A percentile compares a stretch with the other conserved stretches of the same genome.
phyloP scores from a whole-genome alignment of 1,140 invertebrate species.

The Orius insidiosus region DNA sequence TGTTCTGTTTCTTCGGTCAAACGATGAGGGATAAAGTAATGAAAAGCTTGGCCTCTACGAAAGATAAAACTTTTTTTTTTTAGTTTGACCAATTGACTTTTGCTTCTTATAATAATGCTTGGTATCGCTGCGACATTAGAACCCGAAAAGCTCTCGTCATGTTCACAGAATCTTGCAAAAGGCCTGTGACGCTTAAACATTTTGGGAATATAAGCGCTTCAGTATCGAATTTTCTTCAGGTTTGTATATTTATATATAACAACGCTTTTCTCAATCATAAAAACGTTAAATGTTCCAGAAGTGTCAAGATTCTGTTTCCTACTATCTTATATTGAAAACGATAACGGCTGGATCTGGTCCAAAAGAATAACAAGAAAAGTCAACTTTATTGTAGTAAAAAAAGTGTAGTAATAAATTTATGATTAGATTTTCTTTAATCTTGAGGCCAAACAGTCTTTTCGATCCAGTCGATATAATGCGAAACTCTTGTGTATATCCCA shows the following conservation, averaged over 20 bases:
- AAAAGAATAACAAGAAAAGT: too few species aligned
- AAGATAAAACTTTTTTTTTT: not conserved
- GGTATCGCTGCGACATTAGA: conserved; percentile 4
- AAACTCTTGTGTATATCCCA: conserved; percentile 37
- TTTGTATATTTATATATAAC: not conserved
- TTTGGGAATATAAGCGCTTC: conserved; percentile 7
- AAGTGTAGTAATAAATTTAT: too few species aligned
- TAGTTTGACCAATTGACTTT: conserved; percentile 6
- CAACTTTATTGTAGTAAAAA: too few species aligned
- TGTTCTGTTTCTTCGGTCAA: conserved; percentile 15
- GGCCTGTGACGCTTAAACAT: not conserved
- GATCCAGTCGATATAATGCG: conserved; percentile 36
- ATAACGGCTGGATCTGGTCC: too few species aligned
- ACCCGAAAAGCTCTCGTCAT: conserved; percentile 2
- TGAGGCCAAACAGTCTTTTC: conserved; percentile 24
- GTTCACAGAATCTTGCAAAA: not conserved
- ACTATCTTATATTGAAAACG: too few species aligned
- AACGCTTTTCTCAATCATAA: too few species aligned
- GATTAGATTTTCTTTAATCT: not conserved
- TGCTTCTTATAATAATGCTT: conserved; percentile 3
- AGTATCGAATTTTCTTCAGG: conserved; percentile 1
- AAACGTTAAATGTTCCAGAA: too few species aligned
- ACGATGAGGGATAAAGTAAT: conserved; percentile 7
- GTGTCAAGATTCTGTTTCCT: too few species aligned
- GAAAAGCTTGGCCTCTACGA: too few species aligned